Evolutionary conservation across 2,888 invertebrate species (phyloP), one percentile per base, ranked within the genome.

Genomic region (Himalopsyche japonica): DNA sequence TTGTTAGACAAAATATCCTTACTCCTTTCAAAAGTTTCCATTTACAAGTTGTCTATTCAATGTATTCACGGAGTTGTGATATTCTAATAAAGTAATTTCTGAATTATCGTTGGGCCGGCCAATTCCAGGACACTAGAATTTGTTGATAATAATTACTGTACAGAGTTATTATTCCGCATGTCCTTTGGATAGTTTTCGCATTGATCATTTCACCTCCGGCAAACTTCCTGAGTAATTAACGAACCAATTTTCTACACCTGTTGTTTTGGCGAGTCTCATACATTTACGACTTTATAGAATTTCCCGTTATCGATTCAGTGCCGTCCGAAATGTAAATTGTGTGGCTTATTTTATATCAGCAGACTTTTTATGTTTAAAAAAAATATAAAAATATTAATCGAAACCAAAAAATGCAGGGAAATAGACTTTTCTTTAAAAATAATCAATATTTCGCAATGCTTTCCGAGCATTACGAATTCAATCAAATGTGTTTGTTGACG

Each of bases 191-290:
- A 24, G 57, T 20, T 57, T 57, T 24, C n/a, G 20, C 57, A 57
- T 57, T 57, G 57, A 57, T 57, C 57, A 57, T 57, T 57, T 57
- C 24, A 32, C 49, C 48, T 49, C 3, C 30, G 8, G 80, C 57
- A 49, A 76, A 57, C 80, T 32, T 48, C n/a, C 32, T 6, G 20
- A 32, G 48, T 80, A 80, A 80, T 80, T 80, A 80, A 80, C 80
- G 57, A 30, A 20, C 34, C 49, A 80, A 80, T 80, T 80, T 80
- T 80, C 30, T 12, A 80, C 80, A 80, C 80, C 80, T 80, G 80
- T 79, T 79, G 79, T 79, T 43, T 43, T 57, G 20, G 57, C 20
- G 20, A 3, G 57, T 57, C 57, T 57, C 57, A 6, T 57, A 57
- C 20, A 57, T n/a, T 24, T 57, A 20, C 20, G 10, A 20, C n/a